A percentile compares a stretch with the other conserved stretches of the same genome.
Evolutionary conservation across 2,888 invertebrate genomes (phyloP).

Genomic region (Diogma glabrata): DNA sequence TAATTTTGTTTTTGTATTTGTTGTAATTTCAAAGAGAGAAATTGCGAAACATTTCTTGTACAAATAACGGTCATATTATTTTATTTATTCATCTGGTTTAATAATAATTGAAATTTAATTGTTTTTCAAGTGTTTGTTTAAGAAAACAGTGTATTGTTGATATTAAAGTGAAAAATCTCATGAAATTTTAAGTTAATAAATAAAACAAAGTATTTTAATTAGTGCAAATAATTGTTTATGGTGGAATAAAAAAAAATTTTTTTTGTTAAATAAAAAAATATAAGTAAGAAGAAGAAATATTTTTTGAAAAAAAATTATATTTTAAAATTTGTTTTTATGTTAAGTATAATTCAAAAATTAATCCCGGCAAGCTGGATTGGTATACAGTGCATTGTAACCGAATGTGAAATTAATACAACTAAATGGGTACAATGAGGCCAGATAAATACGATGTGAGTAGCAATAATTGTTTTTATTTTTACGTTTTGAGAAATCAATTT

Average conservation of each 20-base stretch:
- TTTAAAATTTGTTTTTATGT: constrained; percentile 6
- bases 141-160: too few species aligned
- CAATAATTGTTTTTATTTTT: constrained; percentile 3
- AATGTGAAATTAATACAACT: constrained; percentile 39
- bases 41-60: constrained; percentile 3
- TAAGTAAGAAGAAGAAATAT: background rate
- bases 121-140: too few species aligned
- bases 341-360: constrained; percentile 1
- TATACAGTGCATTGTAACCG: constrained; percentile 35
- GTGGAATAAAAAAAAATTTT: too few species aligned
- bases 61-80: background rate
- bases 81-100: too few species aligned
- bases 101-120: too few species aligned
- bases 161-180: too few species aligned
- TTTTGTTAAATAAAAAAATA: too few species aligned
- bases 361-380: constrained; percentile 15
- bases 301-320: constrained; percentile 3
- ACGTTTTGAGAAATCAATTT: too few species aligned
- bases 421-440: constrained; percentile 42
- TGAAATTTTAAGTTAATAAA: too few species aligned
- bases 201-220: too few species aligned
- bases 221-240: too few species aligned
- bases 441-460: constrained; percentile 41
- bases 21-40: background rate
- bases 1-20: background rate